These are phyloP conservation scores for Callinectes sapidus DNA, from an alignment of 2,888 invertebrate genomes.

Conservation along the genomic window DNA sequence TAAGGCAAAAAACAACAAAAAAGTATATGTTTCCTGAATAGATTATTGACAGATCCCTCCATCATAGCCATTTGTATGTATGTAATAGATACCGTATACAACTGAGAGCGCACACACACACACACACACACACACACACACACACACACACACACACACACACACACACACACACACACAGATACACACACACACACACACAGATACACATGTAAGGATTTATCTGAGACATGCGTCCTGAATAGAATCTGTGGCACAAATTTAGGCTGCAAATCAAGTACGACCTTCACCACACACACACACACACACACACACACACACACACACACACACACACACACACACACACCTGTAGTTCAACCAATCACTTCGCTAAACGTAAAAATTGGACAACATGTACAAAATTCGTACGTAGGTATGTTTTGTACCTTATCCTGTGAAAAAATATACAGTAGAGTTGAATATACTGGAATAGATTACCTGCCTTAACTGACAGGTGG, in stretches of 20 bases:
- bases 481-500: background rate
- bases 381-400: too few relatives aligned
- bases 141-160: slow-evolving; percentile 1
- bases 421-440: background rate
- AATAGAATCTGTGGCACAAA: too few relatives aligned
- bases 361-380: too few relatives aligned
- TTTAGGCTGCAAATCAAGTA: too few relatives aligned
- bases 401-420: background rate
- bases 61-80: background rate
- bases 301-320: too few relatives aligned
- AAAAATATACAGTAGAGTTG: background rate
- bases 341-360: too few relatives aligned
- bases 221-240: too few relatives aligned
- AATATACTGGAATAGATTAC: background rate
- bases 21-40: background rate
- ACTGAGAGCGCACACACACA: background rate
- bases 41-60: background rate
- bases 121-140: slow-evolving; percentile 1
- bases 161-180: background rate
- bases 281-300: too few relatives aligned
- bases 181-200: slow-evolving; percentile 1
- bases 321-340: too few relatives aligned
- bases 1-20: too few relatives aligned
- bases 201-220: background rate
- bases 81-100: too few relatives aligned